A percentile compares a stretch with the other conserved stretches of the same genome.
These are phyloP conservation scores for Cherax destructor DNA, from an alignment of 1,140 invertebrate genomes.

Conservation along the genomic window DNA sequence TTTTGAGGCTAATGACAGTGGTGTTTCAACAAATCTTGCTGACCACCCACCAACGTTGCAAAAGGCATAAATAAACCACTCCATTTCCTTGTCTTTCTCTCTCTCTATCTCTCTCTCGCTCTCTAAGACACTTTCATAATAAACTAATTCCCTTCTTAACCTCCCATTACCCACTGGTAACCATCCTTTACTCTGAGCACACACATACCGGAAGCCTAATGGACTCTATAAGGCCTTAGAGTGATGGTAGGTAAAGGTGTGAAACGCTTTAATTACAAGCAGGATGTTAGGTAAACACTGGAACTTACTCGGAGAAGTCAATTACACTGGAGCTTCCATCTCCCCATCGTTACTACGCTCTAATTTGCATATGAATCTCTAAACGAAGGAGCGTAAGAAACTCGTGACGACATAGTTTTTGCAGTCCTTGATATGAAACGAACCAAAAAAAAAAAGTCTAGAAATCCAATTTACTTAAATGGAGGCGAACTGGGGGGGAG, in stretches of 20 bases:
- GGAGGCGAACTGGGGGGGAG: not conserved
- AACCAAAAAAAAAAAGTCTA: not conserved
- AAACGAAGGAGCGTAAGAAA: slow-evolving; percentile 1
- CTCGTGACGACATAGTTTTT: not conserved
- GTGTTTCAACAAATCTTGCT: not conserved
- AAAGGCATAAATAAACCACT: slow-evolving; percentile 1
- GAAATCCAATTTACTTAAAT: not conserved
- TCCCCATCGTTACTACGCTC: not conserved
- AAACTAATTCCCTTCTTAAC: not conserved
- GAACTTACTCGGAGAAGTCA: slow-evolving; percentile 21
- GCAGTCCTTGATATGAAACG: not conserved
- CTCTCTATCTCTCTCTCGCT: not conserved
- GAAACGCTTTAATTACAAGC: slow-evolving; percentile 26
- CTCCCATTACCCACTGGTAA: not conserved
- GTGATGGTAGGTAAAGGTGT: not conserved
- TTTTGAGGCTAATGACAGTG: not conserved
- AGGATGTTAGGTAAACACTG: slow-evolving; percentile 14
- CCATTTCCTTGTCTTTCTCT: not conserved
- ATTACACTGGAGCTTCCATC: not conserved
- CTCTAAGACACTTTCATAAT: not conserved
- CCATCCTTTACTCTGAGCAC: not conserved
- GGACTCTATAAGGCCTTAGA: not conserved
- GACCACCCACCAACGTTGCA: not conserved
- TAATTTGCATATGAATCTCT: slow-evolving; percentile 28
- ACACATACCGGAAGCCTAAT: not conserved